Evolutionary conservation across 2,888 invertebrate species (phyloP).

Genomic region (Parnassius mnemosyne): DNA sequence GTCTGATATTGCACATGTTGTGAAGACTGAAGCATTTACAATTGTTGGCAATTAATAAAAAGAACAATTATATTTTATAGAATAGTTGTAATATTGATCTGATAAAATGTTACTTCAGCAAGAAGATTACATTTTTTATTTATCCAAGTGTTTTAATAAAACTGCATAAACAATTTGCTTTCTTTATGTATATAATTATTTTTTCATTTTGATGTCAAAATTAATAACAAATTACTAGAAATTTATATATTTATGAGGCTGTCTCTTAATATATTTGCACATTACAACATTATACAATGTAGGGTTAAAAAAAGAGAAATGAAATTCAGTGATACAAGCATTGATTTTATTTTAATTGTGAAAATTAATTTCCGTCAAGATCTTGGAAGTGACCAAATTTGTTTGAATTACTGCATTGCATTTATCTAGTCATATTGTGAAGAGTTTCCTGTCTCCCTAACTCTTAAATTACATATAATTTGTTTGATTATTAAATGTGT

Average conservation of each 20-base stretch:
- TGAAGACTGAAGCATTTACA: slow-evolving; percentile 69
- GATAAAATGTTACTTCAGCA: slow-evolving; percentile 36
- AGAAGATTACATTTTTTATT: slow-evolving; percentile 37
- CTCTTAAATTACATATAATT: slow-evolving; percentile 20
- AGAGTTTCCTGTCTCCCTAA: slow-evolving; percentile 11
- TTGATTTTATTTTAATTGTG: slow-evolving; percentile 4
- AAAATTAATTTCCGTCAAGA: background rate
- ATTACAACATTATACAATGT: background rate
- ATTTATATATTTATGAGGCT: slow-evolving; percentile 21
- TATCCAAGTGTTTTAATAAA: slow-evolving; percentile 31
- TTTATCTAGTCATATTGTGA: slow-evolving; percentile 26
- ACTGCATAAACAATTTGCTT: slow-evolving; percentile 5
- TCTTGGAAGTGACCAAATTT: slow-evolving; percentile 1
- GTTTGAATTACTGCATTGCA: slow-evolving; percentile 27
- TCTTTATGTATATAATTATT: background rate
- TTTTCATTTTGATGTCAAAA: background rate
- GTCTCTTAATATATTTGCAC: slow-evolving; percentile 7
- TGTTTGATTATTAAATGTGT: slow-evolving; percentile 38
- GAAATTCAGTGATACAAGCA: slow-evolving; percentile 27
- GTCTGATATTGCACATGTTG: slow-evolving; percentile 36
- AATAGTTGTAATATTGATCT: slow-evolving; percentile 40
- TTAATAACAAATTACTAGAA: background rate
- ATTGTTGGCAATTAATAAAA: slow-evolving; percentile 40
- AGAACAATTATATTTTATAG: slow-evolving; percentile 36
- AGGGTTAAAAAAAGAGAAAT: slow-evolving; percentile 9